Evolutionary conservation across 2,113 vertebrate genomes (phyloP).

Genomic region (Diglossa brunneiventris): DNA sequence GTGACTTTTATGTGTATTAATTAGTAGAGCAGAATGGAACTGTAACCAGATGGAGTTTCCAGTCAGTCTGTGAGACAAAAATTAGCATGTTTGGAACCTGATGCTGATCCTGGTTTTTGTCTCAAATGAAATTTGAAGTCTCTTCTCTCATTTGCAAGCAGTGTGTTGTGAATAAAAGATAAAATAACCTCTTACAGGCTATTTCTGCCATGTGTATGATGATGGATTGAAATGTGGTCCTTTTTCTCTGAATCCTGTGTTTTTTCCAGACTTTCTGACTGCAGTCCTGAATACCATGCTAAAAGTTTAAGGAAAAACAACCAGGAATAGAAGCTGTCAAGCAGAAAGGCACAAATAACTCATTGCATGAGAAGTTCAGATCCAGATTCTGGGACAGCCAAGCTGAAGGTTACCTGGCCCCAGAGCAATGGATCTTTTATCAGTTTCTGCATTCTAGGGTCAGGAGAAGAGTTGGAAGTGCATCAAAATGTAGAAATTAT

Average conservation of each 20-base stretch:
- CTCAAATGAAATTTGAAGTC: not conserved
- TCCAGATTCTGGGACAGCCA: not conserved
- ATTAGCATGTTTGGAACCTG: not conserved
- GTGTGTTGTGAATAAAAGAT: not conserved
- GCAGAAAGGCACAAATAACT: not conserved
- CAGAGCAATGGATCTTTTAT: not conserved
- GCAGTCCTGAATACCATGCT: not conserved
- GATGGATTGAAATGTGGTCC: not conserved
- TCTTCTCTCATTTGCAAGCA: not conserved
- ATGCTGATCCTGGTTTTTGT: not conserved
- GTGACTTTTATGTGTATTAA: not conserved
- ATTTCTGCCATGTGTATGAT: accelerated
- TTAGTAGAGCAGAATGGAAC: not conserved
- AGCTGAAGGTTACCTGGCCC: not conserved
- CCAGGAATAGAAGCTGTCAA: not conserved
- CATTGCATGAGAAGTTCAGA: not conserved
- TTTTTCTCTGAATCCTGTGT: not conserved
- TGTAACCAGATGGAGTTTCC: not conserved
- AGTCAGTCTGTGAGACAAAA: not conserved
- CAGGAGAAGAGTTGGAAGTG: not conserved
- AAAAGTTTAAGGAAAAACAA: not conserved
- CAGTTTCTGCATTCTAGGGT: not conserved
- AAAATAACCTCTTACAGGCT: not conserved
- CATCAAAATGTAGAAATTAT: not conserved
- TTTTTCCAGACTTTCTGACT: not conserved